Base-by-base conservation (phyloP, 1,140 invertebrate genomes). In the Hyphantria cunea region DNA sequence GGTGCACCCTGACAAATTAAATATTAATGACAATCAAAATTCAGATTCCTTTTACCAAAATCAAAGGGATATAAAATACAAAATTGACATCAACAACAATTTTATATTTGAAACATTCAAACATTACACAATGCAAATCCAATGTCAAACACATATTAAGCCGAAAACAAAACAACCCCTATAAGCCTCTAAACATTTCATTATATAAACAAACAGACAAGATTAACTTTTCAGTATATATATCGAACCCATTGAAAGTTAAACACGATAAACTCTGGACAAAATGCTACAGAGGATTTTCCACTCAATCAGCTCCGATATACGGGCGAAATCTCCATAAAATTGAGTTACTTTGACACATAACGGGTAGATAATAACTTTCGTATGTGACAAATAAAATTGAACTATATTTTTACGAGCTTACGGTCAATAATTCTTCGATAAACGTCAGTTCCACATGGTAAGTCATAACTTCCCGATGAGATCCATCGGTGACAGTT, bases 271-370 rank as follows among this genome's bases (percentile, higher is more conserved):
- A 47, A 50, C 5, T 10, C 32, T 13, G 17, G 14, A 37, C 8
- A 17, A 25, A 58, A 49, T 10, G 4, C 9, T 6, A 48, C 55
- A 58, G 25, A 3, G 32, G 55, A 58, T 49, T 58, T 58, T 58
- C 32, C 55, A 58, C 55, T 58, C 45, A 58, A 48, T 58, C 37
- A 10, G 17, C n/a, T 32, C 14, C 44, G 34, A 49, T 39, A 37
- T 49, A 58, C 47, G 10, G 55, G 47, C 34, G 44, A 39, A 37
- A 58, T 47, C 55, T 45, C 45, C 55, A 14, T 58, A 48, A 58
- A 58, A 58, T 58, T 58, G 55, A 58, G 44, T 58, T 58, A 58
- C 45, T 49, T 44, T 49, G 55, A 48, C 55, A 58, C n/a, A 58
- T 58, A 56, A 14, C 32, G 31, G 44, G 32, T 13, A 17, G 55